phyloP scores from a whole-genome alignment of 2,113 vertebrate species.

The pig (Sus scrofa) region T2T-Sscrofa CM000828.6:50510001-50510500 shows the following conservation, averaged over 20 bases:
- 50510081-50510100: not conserved
- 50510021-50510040: not conserved
- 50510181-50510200: slow-evolving; percentile 22
- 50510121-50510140: not conserved
- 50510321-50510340: slow-evolving; percentile 46
- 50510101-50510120: not conserved
- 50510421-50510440: slow-evolving; percentile 48
- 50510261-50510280: not conserved
- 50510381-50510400: slow-evolving; percentile 60
- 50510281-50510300: slow-evolving; percentile 9
- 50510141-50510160: not conserved
- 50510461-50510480: not conserved
- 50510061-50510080: not conserved
- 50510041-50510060: not conserved
- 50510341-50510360: not conserved
- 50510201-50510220: not conserved
- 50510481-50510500: not conserved
- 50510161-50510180: not conserved
- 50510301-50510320: not conserved
- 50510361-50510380: not conserved
- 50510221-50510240: slow-evolving; percentile 57
- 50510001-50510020: not conserved
- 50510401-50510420: slow-evolving; percentile 16
- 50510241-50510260: slow-evolving; percentile 43
- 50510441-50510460: slow-evolving; percentile 46